Base-by-base conservation (phyloP, 1,140 invertebrate species). In the Meteorus sp. region DNA sequence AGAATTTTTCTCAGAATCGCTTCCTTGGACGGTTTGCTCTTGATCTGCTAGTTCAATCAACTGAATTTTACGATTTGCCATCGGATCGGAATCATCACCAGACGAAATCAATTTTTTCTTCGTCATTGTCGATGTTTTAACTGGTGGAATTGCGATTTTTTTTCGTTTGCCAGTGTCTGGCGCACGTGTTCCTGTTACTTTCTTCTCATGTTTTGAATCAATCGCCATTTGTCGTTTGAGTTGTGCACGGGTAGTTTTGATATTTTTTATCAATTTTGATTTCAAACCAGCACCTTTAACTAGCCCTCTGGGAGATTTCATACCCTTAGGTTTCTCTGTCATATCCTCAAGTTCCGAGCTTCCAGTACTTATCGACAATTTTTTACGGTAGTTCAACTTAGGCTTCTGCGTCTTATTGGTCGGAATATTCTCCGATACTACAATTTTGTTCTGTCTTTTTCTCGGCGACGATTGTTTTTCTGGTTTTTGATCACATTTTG, bases 341-440 rank as follows among this genome's bases (percentile, higher is more conserved):
- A 17, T n/a, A 15, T 79, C 71, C 9, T 79, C 73, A 4, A 69
- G 43, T 25, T 78, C 77, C 0, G 73, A 77, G 59, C 72, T 77
- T 7, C 62, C 73, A 0, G 72, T 72, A 41, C 71, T 74, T 2
- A 64, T 62, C n/a, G 69, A 65, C 7, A 56, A 62, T 6, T 61
- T 55, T 51, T 68, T 59, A 7, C 73, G 71, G 23, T 72, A 67
- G 13, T 72, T 72, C 17, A 70, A 56, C 13, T 59, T 56, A 35
- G 60, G 64, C 7, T 63, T 61, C 5, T 9, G 9, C 33, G 45
- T 31, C 37, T 63, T 69, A 2, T 44, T 15, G 9, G 62, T 59
- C 47, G 29, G 54, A 39, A 52, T 43, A 50, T 64, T 65, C 13
- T 55, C n/a, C n/a, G n/a, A n/a, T n/a, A n/a, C n/a, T n/a, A n/a